A percentile compares a stretch with the other conserved stretches of the same genome.
Conservation (phyloP, 2,888 invertebrate species). For the Platerodrilus igneus region DNA sequence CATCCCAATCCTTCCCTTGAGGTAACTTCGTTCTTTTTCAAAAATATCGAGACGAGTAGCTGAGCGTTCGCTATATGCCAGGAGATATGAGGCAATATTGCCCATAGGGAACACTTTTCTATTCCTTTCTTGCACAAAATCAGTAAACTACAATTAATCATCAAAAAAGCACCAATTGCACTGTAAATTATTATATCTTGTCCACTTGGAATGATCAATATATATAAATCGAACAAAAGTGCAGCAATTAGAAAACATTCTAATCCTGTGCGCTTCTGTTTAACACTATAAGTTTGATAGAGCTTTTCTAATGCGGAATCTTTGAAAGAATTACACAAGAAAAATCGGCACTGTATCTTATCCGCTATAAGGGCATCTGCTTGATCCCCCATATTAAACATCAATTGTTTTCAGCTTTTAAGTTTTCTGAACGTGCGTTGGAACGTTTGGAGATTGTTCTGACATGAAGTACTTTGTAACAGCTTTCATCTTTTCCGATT, state of each 20-base stretch:
- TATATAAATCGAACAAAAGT: conserved; percentile 62
- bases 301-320: conserved; percentile 63
- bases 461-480: too few species aligned
- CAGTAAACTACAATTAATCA: conserved; percentile 44
- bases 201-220: conserved; percentile 53
- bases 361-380: conserved; percentile 37
- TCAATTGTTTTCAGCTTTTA: not conserved
- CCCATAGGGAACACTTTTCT: conserved; percentile 48
- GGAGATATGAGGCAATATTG: conserved; percentile 59
- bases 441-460: too few species aligned
- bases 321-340: conserved; percentile 50
- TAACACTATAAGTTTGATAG: conserved; percentile 67
- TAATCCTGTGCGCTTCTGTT: conserved; percentile 66
- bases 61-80: conserved; percentile 62
- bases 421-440: too few species aligned
- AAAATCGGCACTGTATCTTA: conserved; percentile 36
- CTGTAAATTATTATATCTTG: conserved; percentile 45
- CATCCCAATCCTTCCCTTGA: conserved; percentile 67
- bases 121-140: conserved; percentile 42
- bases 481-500: too few species aligned
- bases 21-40: conserved; percentile 56
- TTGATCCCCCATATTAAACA: conserved; percentile 40
- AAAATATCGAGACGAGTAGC: conserved; percentile 57
- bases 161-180: conserved; percentile 43
- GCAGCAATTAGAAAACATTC: conserved; percentile 65